Evolutionary conservation across 2,113 vertebrate genomes (phyloP).

Genomic region (Larimichthys crocea): DNA sequence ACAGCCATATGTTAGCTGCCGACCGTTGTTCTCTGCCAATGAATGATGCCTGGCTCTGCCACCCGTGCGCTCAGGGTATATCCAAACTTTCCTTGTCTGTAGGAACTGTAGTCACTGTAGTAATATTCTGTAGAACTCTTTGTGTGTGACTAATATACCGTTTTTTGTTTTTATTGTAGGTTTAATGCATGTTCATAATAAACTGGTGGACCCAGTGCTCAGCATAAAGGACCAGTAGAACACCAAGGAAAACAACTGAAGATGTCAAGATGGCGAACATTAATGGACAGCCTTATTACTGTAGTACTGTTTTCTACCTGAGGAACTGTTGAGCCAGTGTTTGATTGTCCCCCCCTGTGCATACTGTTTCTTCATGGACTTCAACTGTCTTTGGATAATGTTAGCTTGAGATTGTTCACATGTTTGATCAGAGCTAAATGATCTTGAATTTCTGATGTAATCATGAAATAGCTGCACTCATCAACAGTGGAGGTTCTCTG

Average conservation of each 20-base stretch:
- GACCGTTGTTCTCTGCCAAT: too few relatives aligned
- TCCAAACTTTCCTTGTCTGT: not conserved
- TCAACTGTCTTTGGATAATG: not conserved
- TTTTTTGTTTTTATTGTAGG: constrained; percentile 77
- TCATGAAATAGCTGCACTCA: not conserved
- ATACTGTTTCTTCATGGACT: too few relatives aligned
- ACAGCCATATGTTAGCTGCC: too few relatives aligned
- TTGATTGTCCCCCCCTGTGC: too few relatives aligned
- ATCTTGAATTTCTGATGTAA: not conserved
- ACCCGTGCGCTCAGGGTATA: too few relatives aligned
- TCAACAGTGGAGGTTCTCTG: not conserved
- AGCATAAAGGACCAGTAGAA: constrained; percentile 67
- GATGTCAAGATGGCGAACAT: not conserved
- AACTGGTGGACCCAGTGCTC: constrained; percentile 88
- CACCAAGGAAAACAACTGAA: constrained; percentile 9
- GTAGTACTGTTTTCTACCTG: not conserved
- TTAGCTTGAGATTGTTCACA: not conserved
- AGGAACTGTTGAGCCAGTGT: not conserved
- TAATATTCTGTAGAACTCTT: too few relatives aligned
- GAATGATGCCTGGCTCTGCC: too few relatives aligned
- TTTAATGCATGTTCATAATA: constrained; percentile 96
- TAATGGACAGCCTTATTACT: not conserved
- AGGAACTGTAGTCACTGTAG: not conserved
- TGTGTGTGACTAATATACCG: not conserved
- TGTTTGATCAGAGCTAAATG: not conserved